Evolutionary conservation across 2,113 vertebrate genomes (phyloP).

Genomic region (Brachyhypopomus occidentalis): DNA sequence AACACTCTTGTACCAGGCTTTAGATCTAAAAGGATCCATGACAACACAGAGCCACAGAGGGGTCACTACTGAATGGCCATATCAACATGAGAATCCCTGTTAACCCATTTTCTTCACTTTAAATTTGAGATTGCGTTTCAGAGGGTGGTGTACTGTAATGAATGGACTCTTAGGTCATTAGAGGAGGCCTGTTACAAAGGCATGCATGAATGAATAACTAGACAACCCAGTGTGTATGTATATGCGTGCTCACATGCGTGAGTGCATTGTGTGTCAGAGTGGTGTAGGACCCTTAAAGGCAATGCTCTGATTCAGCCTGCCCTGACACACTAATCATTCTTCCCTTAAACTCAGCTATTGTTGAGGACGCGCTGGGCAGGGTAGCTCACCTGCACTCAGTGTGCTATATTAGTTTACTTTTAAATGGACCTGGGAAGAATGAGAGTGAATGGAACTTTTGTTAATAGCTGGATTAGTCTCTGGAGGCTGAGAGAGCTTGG

Average conservation of each 20-base stretch:
- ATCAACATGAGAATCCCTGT: neutral
- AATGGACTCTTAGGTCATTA: no score
- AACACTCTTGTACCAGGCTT: neutral
- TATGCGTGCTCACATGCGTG: neutral
- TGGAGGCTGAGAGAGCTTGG: neutral
- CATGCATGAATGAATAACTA: neutral
- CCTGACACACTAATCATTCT: neutral
- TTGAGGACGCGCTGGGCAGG: neutral
- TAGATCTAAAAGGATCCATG: neutral
- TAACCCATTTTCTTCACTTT: neutral
- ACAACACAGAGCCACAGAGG: neutral
- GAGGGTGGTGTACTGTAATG: no score
- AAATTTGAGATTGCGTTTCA: no score
- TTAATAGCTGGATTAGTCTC: neutral
- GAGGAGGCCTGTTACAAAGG: neutral
- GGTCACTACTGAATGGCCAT: neutral
- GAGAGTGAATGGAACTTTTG: neutral
- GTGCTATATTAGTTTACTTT: neutral
- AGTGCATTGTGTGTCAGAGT: neutral
- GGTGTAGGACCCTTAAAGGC: neutral
- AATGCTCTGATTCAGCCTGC: neutral
- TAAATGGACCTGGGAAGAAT: neutral
- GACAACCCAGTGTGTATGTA: neutral
- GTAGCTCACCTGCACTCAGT: neutral
- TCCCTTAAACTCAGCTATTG: neutral